Conservation (phyloP, 1,140 invertebrate genomes). For the Bombus superbus region DNA sequence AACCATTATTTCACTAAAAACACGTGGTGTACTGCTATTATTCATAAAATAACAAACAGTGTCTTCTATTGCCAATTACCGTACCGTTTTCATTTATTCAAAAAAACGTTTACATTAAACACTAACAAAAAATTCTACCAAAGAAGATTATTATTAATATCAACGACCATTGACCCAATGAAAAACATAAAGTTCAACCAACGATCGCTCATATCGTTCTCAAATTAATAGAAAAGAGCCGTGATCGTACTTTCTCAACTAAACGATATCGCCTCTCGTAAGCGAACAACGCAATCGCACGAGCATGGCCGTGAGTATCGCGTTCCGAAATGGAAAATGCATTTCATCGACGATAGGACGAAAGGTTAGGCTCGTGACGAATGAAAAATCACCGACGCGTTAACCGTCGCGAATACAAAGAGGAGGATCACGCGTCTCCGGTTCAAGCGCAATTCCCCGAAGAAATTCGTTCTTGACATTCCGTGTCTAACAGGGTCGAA, state of each 20-base stretch:
- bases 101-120: too few species aligned
- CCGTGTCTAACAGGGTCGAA: neutral
- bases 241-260: neutral
- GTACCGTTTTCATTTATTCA: too few species aligned
- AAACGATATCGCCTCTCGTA: neutral
- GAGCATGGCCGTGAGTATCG: neutral
- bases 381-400: neutral
- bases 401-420: neutral
- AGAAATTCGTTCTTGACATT: constrained; percentile 5
- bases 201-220: neutral
- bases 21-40: neutral
- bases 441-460: too few species aligned
- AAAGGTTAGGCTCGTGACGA: neutral
- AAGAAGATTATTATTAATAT: neutral
- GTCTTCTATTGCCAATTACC: neutral
- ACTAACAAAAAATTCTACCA: neutral
- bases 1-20: neutral
- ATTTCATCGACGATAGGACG: neutral
- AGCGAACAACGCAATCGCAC: too few species aligned
- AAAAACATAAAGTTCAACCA: neutral
- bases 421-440: too few species aligned
- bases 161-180: neutral
- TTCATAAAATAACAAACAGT: neutral
- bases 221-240: neutral
- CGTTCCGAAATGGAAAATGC: neutral